Conservation (phyloP, 2,113 vertebrate genomes). For the Amphiprion percula region DNA sequence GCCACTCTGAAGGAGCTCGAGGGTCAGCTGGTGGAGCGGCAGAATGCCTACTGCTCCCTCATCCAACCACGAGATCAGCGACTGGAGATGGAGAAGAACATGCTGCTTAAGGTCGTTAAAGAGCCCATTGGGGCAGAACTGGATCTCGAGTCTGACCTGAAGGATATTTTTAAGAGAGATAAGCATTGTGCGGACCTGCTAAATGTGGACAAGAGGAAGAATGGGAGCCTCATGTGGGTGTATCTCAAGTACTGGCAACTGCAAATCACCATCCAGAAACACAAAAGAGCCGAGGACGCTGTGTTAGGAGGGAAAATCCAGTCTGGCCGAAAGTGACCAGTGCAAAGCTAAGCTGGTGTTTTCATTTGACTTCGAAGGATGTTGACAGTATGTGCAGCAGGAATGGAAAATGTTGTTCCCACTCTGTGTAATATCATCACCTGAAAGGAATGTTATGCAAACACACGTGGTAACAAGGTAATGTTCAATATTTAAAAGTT, state of each 20-base stretch:
- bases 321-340: slow-evolving; percentile 58
- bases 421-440: slow-evolving; percentile 10
- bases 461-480: background rate
- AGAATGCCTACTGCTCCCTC: slow-evolving; percentile 92
- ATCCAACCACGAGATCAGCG: slow-evolving; percentile 85
- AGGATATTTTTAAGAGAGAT: slow-evolving; percentile 94
- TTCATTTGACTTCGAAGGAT: slow-evolving; percentile 33
- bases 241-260: slow-evolving; percentile 95
- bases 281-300: slow-evolving; percentile 86
- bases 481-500: background rate
- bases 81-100: slow-evolving; percentile 90
- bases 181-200: slow-evolving; percentile 89
- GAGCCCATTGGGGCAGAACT: slow-evolving; percentile 86
- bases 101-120: slow-evolving; percentile 87
- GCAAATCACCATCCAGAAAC: slow-evolving; percentile 88
- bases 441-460: slow-evolving; percentile 28
- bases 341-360: slow-evolving; percentile 2
- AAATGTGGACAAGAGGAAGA: slow-evolving; percentile 89
- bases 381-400: slow-evolving; percentile 6
- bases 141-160: slow-evolving; percentile 88
- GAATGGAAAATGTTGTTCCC: slow-evolving; percentile 34
- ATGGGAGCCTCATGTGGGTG: slow-evolving; percentile 96
- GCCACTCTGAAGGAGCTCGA: slow-evolving; percentile 88
- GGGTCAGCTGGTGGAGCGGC: slow-evolving; percentile 88
- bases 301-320: slow-evolving; percentile 76